Conservation (phyloP, 2,113 vertebrate species). For the Aspidoscelis tigris region DNA sequence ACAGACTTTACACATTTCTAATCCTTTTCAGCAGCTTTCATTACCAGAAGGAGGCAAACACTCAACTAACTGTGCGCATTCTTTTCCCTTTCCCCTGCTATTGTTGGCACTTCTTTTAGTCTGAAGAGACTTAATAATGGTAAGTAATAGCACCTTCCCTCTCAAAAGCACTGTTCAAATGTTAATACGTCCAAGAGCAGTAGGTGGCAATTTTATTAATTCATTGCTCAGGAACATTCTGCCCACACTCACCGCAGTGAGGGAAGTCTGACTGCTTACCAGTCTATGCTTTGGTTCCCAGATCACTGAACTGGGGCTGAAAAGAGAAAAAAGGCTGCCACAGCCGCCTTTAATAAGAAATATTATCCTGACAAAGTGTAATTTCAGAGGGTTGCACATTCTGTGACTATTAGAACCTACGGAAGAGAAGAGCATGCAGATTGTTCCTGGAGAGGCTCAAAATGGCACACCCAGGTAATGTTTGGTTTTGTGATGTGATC, state of each 20-base stretch:
- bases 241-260: neutral
- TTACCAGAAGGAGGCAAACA: neutral
- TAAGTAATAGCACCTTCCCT: constrained; percentile 23
- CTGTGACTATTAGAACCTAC: neutral
- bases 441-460: neutral
- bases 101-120: neutral
- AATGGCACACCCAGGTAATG: neutral
- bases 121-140: neutral
- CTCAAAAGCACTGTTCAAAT: constrained; percentile 17
- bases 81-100: neutral
- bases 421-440: neutral
- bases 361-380: neutral
- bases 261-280: neutral
- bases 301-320: neutral
- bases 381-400: neutral
- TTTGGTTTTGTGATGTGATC: neutral
- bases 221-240: constrained; percentile 4
- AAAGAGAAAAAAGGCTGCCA: neutral
- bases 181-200: constrained; percentile 4
- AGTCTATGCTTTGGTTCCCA: neutral
- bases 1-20: neutral
- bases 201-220: constrained; percentile 4
- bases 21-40: neutral
- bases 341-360: accelerated
- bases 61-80: neutral